Evolutionary conservation across 2,888 invertebrate species (phyloP), one percentile per base, ranked within the genome.

Genomic region (Polydrusus pterygomalis): DNA sequence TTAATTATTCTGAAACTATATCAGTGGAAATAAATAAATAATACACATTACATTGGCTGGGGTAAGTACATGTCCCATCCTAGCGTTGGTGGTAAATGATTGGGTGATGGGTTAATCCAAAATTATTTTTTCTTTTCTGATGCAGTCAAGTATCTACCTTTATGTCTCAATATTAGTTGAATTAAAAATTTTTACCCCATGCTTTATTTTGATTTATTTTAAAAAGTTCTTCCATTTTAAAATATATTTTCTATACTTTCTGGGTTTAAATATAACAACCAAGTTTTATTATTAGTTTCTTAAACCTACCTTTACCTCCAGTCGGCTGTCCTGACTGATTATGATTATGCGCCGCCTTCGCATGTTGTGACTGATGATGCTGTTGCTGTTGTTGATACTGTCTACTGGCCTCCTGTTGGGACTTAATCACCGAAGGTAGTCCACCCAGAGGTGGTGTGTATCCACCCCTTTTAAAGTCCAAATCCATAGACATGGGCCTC

Each of bases 401-500:
- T 67, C 85, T 84, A 58, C 74, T 79, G 30, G 81, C 70, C n/a
- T 84, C 84, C 47, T 83, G 83, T 51, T 85, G 85, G 68, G 88
- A 89, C 81, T 91, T 91, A 51, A 91, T 90, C 75, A 90, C 90
- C 25, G 91, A 90, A 72, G 92, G 90, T 80, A 91, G 91, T 13
- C 90, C 88, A 81, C 89, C 88, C 43, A 91, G 89, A 9, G 92
- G 91, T 18, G 93, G 92, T n/a, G 91, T 91, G 82, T 89, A 89
- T 25, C 88, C 86, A 74, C 87, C 87, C 74, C 91, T 89, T 82
- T 90, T 91, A 58, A 89, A 91, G 69, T 90, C 91, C 54, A 89
- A 89, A 69, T 89, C 90, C 78, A 89, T 83, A 18, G 43, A 60
- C 58, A 86, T 84, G 15, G 84, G 72, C 54, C 68, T 34, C 88